These are phyloP conservation scores for Wasmannia auropunctata DNA, from an alignment of 1,140 invertebrate genomes.

Conservation along the genomic window DNA sequence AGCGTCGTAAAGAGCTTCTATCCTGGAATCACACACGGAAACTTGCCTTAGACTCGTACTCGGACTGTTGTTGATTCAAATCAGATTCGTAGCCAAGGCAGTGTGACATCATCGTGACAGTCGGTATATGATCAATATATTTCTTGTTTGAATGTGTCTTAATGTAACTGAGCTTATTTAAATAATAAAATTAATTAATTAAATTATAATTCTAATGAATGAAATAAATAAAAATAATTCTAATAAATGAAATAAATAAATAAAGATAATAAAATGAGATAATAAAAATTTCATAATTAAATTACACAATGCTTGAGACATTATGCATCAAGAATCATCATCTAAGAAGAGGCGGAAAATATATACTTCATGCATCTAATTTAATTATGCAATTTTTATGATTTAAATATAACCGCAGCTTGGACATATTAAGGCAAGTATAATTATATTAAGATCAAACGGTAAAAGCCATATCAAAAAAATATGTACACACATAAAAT, in stretches of 20 bases:
- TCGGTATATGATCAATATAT: not conserved
- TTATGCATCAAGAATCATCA: not conserved
- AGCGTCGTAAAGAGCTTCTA: not conserved
- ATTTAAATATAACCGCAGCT: not conserved
- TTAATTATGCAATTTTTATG: not conserved
- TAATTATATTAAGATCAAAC: not conserved
- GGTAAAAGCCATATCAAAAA: not conserved
- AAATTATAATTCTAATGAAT: too few relatives aligned
- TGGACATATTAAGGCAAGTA: not conserved
- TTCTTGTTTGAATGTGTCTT: not conserved
- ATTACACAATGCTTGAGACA: not conserved
- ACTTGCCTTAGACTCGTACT: not conserved
- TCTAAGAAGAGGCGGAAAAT: not conserved
- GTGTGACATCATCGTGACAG: slow-evolving; percentile 1
- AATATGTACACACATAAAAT: not conserved
- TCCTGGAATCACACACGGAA: not conserved
- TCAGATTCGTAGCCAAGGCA: slow-evolving; percentile 33
- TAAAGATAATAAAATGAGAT: too few relatives aligned
- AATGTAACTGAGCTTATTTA: not conserved
- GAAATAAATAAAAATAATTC: too few relatives aligned
- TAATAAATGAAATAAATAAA: too few relatives aligned
- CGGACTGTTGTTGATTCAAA: slow-evolving; percentile 32
- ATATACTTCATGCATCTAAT: not conserved
- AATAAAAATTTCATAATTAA: slow-evolving; percentile 3
- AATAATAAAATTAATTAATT: too few relatives aligned